phyloP scores from a whole-genome alignment of 2,888 invertebrate species.

The Drosophila seclusa region DNA sequence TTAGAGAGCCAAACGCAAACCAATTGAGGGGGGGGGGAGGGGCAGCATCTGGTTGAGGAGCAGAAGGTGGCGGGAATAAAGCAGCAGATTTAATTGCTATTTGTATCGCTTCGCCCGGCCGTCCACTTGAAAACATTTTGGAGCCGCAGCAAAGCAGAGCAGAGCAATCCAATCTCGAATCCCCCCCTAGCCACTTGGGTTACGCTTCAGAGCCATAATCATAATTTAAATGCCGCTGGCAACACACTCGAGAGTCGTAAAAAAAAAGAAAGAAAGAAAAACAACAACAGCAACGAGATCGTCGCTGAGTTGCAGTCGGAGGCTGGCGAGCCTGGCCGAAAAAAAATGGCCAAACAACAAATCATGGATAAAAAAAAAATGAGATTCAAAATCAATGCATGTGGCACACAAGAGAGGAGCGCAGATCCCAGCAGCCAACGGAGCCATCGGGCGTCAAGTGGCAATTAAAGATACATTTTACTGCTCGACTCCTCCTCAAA shows the following conservation, averaged over 20 bases:
- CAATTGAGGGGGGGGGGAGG: not conserved
- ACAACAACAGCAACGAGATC: slow-evolving; percentile 13
- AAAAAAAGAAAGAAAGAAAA: slow-evolving; percentile 14
- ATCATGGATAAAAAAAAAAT: slow-evolving; percentile 6
- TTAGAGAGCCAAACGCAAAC: slow-evolving; percentile 52
- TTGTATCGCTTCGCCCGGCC: slow-evolving; percentile 23
- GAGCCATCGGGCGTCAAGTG: slow-evolving; percentile 57
- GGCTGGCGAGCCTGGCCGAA: slow-evolving; percentile 26
- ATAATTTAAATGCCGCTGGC: slow-evolving; percentile 69
- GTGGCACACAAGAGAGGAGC: not conserved
- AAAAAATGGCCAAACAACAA: slow-evolving; percentile 20
- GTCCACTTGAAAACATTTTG: slow-evolving; percentile 46
- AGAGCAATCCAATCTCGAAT: not conserved
- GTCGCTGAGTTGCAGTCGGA: slow-evolving; percentile 27
- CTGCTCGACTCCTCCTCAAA: slow-evolving; percentile 54
- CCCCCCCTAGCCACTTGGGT: slow-evolving; percentile 51
- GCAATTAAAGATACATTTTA: slow-evolving; percentile 67
- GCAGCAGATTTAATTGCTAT: slow-evolving; percentile 49
- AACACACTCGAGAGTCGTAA: slow-evolving; percentile 61
- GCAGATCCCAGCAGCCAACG: slow-evolving; percentile 7
- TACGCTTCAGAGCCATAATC: slow-evolving; percentile 64
- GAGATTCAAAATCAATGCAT: slow-evolving; percentile 44
- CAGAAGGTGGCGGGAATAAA: not conserved
- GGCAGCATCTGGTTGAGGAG: not conserved
- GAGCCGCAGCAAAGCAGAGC: slow-evolving; percentile 8